These are phyloP conservation scores for Plotosus lineatus DNA, from an alignment of 2,113 vertebrate genomes.

Conservation along the genomic window DNA sequence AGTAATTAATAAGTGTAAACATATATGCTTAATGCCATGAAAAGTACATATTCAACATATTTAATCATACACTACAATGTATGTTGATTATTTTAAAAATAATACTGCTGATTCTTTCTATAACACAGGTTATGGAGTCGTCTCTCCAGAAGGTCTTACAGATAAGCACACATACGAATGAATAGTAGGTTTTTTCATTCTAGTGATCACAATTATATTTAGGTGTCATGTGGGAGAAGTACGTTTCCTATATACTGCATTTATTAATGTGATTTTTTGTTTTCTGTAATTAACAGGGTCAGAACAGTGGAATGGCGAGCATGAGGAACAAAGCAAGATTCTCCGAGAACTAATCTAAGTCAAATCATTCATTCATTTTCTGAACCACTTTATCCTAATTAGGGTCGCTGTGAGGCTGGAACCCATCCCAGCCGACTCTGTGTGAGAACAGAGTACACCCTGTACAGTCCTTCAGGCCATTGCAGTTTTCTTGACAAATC, in stretches of 20 bases:
- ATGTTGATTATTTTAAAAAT: slow-evolving; percentile 3
- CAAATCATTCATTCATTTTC: not conserved
- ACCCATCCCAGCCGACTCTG: too few species aligned
- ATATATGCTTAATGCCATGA: too few species aligned
- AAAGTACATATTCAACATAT: not conserved
- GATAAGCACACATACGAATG: slow-evolving; percentile 49
- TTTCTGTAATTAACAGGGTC: slow-evolving; percentile 8
- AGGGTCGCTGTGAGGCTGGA: not conserved
- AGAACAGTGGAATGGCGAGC: not conserved
- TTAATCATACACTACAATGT: not conserved
- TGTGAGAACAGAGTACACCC: too few species aligned
- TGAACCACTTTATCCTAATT: not conserved
- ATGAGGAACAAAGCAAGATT: not conserved
- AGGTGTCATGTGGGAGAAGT: not conserved
- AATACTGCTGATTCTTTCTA: not conserved
- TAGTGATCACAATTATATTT: not conserved
- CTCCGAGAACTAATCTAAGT: not conserved
- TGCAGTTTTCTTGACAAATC: not conserved
- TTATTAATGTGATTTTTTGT: not conserved
- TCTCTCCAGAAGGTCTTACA: slow-evolving; percentile 64
- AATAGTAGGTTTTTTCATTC: not conserved
- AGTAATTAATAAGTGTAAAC: too few species aligned
- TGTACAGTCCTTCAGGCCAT: not conserved
- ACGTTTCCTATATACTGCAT: not conserved
- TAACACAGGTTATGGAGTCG: slow-evolving; percentile 62